Evolutionary conservation across 1,140 invertebrate species (phyloP).

Genomic region (Calliopsis andreniformis): DNA sequence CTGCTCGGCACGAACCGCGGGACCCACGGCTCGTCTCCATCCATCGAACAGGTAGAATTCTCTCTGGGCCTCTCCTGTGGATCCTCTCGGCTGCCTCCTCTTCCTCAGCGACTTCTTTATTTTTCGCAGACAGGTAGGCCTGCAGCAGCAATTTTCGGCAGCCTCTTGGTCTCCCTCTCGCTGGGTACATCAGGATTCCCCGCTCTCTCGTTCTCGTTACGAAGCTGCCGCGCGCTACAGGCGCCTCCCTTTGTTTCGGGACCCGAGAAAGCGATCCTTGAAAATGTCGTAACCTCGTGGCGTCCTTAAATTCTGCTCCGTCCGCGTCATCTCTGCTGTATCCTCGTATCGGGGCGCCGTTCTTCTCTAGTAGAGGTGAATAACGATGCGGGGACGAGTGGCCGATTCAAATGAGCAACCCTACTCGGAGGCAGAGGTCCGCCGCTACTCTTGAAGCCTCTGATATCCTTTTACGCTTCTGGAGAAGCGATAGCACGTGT

Average conservation of each 20-base stretch:
- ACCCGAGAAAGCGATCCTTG: constrained; percentile 45
- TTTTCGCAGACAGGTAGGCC: constrained; percentile 61
- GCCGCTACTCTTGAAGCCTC: too few relatives aligned
- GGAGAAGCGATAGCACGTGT: too few relatives aligned
- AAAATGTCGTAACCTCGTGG: constrained; percentile 48
- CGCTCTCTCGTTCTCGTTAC: constrained; percentile 26
- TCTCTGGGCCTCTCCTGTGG: background rate
- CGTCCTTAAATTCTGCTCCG: constrained; percentile 33
- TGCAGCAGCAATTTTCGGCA: constrained; percentile 57
- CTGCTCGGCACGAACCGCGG: constrained; percentile 12
- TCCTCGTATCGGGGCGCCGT: constrained; percentile 1
- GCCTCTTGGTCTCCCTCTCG: constrained; percentile 11
- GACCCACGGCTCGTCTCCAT: constrained; percentile 16
- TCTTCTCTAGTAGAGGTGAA: background rate
- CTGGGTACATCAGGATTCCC: background rate
- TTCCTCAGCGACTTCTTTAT: constrained; percentile 39
- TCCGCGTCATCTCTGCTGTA: constrained; percentile 22
- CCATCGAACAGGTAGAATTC: constrained; percentile 59
- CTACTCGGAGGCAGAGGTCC: too few relatives aligned
- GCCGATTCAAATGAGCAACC: background rate
- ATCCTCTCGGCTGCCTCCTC: background rate
- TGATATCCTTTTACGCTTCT: too few relatives aligned
- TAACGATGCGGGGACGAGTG: background rate
- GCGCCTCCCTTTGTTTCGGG: constrained; percentile 59
- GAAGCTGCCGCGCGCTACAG: constrained; percentile 32